Conservation (phyloP, 2,888 invertebrate genomes). For the Nysson spinosus region DNA sequence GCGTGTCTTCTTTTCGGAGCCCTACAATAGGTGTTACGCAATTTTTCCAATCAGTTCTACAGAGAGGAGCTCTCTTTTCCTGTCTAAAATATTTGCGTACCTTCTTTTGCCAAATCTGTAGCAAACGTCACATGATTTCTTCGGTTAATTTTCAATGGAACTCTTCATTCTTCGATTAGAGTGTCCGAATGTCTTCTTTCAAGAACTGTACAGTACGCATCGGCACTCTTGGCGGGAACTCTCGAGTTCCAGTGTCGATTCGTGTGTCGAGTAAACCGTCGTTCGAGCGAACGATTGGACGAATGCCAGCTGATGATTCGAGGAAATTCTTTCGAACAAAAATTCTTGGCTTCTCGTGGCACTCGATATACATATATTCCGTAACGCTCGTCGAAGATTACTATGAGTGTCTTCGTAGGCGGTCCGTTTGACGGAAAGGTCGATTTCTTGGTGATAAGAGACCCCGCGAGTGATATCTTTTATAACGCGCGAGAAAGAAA, state of each 20-base stretch:
- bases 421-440: slow-evolving; percentile 6
- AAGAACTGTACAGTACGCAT: no score
- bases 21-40: no score
- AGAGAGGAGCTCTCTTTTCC: no score
- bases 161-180: no score
- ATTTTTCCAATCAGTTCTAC: no score
- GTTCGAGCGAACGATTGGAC: slow-evolving; percentile 46
- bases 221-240: slow-evolving; percentile 44
- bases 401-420: background rate
- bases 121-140: no score
- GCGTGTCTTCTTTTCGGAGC: no score
- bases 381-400: background rate
- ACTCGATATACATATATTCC: slow-evolving; percentile 11
- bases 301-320: slow-evolving; percentile 33
- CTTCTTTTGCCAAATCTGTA: no score
- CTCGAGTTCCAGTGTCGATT: slow-evolving; percentile 26
- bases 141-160: no score
- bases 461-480: slow-evolving; percentile 30
- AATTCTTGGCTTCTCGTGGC: slow-evolving; percentile 41
- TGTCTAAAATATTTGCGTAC: no score
- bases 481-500: background rate
- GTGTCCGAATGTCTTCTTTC: no score
- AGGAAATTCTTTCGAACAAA: slow-evolving; percentile 46
- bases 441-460: slow-evolving; percentile 15
- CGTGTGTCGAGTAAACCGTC: slow-evolving; percentile 19